These are phyloP conservation scores for Lasius fuliginosus DNA, from an alignment of 2,888 invertebrate species.

Conservation along the genomic window DNA sequence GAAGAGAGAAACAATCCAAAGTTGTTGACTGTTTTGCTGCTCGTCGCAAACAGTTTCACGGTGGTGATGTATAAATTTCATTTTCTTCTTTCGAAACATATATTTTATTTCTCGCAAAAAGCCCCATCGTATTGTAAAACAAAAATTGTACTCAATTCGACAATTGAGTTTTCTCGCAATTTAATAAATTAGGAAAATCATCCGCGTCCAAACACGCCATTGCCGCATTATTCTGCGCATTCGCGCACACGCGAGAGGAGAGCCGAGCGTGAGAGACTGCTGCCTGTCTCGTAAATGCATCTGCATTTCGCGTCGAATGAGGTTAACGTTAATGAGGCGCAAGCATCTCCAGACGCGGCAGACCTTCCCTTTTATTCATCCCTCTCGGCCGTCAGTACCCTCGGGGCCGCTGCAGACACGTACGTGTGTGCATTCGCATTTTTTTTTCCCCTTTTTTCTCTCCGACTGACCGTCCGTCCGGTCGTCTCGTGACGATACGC, in stretches of 20 bases:
- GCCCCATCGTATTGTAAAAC: neutral
- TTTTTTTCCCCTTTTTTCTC: constrained; percentile 17
- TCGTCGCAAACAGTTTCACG: neutral
- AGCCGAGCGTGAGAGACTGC: constrained; percentile 71
- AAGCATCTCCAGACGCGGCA: constrained; percentile 70
- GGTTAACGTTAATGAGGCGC: constrained; percentile 79
- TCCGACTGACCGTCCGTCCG: constrained; percentile 43
- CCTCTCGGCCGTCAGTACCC: constrained; percentile 20
- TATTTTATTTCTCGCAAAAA: neutral
- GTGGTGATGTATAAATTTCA: neutral
- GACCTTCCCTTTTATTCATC: constrained; percentile 71
- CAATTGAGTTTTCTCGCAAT: constrained; percentile 14
- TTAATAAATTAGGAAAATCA: constrained; percentile 12
- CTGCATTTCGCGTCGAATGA: constrained; percentile 76
- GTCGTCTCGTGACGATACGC: constrained; percentile 47
- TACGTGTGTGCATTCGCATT: constrained; percentile 6
- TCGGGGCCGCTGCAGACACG: neutral
- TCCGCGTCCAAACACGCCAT: neutral
- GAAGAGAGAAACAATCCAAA: neutral
- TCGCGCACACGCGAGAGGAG: constrained; percentile 24
- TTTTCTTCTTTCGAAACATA: neutral
- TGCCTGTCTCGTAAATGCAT: constrained; percentile 72
- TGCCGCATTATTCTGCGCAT: neutral
- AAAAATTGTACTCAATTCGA: neutral
- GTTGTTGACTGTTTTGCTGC: neutral